Percentiles rank a stretch among this genome's conserved stretches.
phyloP scores from a whole-genome alignment of 2,797 vertebrate species.

The Takifugu rubripes region DNA sequence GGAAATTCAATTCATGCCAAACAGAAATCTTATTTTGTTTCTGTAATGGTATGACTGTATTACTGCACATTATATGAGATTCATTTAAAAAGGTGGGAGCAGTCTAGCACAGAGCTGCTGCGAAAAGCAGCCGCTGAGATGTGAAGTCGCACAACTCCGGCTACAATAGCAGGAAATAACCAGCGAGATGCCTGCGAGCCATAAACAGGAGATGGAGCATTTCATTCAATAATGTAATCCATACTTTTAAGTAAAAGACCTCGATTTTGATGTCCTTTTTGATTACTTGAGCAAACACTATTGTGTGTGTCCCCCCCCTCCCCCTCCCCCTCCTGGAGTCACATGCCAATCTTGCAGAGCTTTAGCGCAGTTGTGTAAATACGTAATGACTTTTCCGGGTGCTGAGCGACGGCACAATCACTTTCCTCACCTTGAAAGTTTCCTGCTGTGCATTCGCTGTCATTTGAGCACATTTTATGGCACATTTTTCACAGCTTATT shows the following conservation, averaged over 20 bases:
- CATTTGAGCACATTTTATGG: too few species aligned
- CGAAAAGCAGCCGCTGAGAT: slow-evolving; percentile 47
- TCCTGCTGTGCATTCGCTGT: neutral
- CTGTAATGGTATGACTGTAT: slow-evolving; percentile 77
- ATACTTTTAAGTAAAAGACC: slow-evolving; percentile 77
- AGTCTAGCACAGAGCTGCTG: slow-evolving; percentile 55
- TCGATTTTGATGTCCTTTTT: slow-evolving; percentile 70
- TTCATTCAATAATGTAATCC: slow-evolving; percentile 81
- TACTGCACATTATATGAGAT: slow-evolving; percentile 78
- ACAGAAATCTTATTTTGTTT: slow-evolving; percentile 82
- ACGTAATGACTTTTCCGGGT: slow-evolving; percentile 42
- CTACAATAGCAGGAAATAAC: slow-evolving; percentile 70
- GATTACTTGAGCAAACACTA: slow-evolving; percentile 67
- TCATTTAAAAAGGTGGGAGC: slow-evolving; percentile 72
- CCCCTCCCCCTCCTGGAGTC: slow-evolving; percentile 16
- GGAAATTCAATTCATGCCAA: slow-evolving; percentile 79
- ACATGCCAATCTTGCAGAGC: slow-evolving; percentile 63
- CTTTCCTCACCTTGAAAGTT: slow-evolving; percentile 6
- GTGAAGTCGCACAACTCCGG: slow-evolving; percentile 55
- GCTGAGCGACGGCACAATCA: slow-evolving; percentile 10
- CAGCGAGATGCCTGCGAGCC: slow-evolving; percentile 76
- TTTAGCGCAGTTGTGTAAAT: slow-evolving; percentile 43
- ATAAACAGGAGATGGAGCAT: slow-evolving; percentile 74
- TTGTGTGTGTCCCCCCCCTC: slow-evolving; percentile 47
- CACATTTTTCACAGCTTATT: too few species aligned